phyloP scores from a whole-genome alignment of 2,797 vertebrate species.

The Antrozous pallidus region DNA sequence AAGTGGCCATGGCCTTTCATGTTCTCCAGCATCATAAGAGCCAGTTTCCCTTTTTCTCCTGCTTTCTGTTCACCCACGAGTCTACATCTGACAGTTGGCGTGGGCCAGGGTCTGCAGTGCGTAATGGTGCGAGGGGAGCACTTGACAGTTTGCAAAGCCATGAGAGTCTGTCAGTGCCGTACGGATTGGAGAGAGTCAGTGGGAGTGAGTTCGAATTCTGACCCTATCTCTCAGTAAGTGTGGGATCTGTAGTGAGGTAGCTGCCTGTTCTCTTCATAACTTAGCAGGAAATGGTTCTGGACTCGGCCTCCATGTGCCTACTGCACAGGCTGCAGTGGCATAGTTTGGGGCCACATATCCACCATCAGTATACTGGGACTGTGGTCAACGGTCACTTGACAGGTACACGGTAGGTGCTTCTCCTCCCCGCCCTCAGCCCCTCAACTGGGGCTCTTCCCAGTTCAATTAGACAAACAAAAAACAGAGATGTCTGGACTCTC shows the following conservation, averaged over 20 bases:
- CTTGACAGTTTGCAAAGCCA: not conserved
- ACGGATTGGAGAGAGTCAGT: not conserved
- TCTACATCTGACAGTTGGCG: not conserved
- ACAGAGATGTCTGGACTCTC: not conserved
- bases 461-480: not conserved
- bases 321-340: not conserved
- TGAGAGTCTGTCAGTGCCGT: not conserved
- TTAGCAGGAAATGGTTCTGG: not conserved
- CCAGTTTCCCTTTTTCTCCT: not conserved
- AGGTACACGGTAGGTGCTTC: not conserved
- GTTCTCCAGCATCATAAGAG: not conserved
- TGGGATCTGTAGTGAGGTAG: too few relatives aligned
- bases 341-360: not conserved
- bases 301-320: rapidly evolving
- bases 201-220: not conserved
- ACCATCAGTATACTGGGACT: not conserved
- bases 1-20: not conserved
- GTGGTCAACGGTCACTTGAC: too few relatives aligned
- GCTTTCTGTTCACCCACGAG: not conserved
- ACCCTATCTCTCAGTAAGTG: rapidly evolving
- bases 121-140: rapidly evolving
- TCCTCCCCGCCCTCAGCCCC: not conserved
- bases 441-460: not conserved
- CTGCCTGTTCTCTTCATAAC: not conserved
- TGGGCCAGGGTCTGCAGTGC: too few relatives aligned